phyloP scores from a whole-genome alignment of 2,113 vertebrate species.

The Channa argus region DNA sequence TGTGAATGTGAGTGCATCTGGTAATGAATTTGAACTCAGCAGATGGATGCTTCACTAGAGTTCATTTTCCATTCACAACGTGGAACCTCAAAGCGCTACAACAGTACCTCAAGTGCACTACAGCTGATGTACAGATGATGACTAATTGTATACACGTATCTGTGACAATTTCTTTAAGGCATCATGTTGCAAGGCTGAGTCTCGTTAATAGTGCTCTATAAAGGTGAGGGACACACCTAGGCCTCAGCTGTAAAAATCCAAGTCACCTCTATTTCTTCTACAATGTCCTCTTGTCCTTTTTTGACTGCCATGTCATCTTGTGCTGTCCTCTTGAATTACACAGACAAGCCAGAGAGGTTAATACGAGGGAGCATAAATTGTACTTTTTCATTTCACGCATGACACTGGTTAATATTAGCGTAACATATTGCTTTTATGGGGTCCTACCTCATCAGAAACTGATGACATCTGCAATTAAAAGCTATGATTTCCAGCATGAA shows the following conservation, averaged over 20 bases:
- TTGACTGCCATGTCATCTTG: background rate
- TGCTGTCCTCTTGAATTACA: conserved; percentile 59
- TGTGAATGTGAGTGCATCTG: conserved; percentile 61
- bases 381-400: conserved; percentile 73
- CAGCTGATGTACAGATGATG: conserved; percentile 37
- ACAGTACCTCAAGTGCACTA: conserved; percentile 27
- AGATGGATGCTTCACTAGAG: conserved; percentile 61
- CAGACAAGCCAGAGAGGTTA: conserved; percentile 71
- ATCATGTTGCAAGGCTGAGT: conserved; percentile 5
- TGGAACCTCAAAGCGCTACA: conserved; percentile 10
- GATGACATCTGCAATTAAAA: conserved; percentile 75
- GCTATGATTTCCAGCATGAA: conserved; percentile 62
- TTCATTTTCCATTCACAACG: conserved; percentile 57
- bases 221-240: conserved; percentile 19
- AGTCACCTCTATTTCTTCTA: conserved; percentile 46
- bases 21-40: conserved; percentile 62
- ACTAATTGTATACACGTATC: conserved; percentile 21
- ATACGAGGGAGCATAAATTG: conserved; percentile 72
- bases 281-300: conserved; percentile 39
- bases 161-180: conserved; percentile 20
- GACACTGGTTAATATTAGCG: conserved; percentile 70
- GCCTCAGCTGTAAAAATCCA: conserved; percentile 38
- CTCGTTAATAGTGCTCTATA: background rate
- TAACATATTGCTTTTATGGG: conserved; percentile 64
- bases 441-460: conserved; percentile 65